Conservation (phyloP, 2,888 invertebrate genomes). For the Aphodius granarius region DNA sequence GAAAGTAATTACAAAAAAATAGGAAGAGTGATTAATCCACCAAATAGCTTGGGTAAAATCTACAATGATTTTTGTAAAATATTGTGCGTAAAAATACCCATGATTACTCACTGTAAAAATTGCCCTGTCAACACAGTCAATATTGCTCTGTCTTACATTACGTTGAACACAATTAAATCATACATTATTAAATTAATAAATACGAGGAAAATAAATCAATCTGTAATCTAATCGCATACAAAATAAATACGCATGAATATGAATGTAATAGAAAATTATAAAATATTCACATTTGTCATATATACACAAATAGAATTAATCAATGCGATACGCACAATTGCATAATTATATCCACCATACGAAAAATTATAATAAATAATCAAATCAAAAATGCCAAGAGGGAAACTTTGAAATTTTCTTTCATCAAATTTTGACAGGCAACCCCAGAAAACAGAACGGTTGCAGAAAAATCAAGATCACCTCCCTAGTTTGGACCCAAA, state of each 20-base stretch:
- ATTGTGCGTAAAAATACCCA: background rate
- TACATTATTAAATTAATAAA: conserved; percentile 3
- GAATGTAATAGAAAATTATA: conserved; percentile 4
- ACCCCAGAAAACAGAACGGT: background rate
- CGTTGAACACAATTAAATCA: conserved; percentile 25
- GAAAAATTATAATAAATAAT: background rate
- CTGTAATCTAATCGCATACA: conserved; percentile 7
- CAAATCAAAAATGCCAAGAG: background rate
- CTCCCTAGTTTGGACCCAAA: conserved; percentile 31
- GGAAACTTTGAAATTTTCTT: background rate
- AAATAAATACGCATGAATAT: conserved; percentile 7
- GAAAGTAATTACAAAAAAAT: background rate
- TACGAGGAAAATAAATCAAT: background rate
- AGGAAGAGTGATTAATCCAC: background rate
- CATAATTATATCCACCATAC: conserved; percentile 2
- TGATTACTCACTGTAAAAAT: background rate
- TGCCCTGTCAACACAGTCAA: background rate
- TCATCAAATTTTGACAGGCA: background rate
- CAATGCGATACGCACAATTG: background rate
- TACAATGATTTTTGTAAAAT: background rate
- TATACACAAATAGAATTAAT: conserved; percentile 6
- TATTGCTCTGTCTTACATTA: conserved; percentile 30
- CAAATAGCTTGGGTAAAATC: background rate
- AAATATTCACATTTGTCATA: background rate
- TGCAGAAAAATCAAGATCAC: background rate